Base-by-base conservation (phyloP, 1,140 invertebrate species). In the Glomeris maerens region DNA sequence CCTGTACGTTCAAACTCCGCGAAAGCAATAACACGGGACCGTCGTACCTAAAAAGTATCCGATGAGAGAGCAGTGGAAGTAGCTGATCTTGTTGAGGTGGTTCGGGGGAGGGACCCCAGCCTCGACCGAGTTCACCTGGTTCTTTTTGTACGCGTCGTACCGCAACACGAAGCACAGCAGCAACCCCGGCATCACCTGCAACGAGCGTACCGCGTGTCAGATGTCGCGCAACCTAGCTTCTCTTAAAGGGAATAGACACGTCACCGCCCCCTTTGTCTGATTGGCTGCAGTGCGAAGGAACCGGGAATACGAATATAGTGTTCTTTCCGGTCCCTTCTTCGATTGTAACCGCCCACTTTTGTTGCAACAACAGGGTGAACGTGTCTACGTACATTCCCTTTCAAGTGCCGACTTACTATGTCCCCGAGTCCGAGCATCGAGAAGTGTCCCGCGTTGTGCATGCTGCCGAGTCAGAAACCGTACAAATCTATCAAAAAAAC, bases 51-150 rank as follows among this genome's bases (percentile, higher is more conserved):
- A 74, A 72, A 97, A 96, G 72, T 97, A 97, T 56, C 93, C 93
- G 64, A 97, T 81, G 60, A 97, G 77, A 58, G 92, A 96, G 75
- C 93, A 97, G 74, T 96, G 93, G 77, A 97, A 97, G 74, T 96
- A 95, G 55, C 66, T 70, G 56, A 80, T 75, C 59, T 73, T 76
- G 59, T 70, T 75, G 4, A 80, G 68, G 58, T 79, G 75, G 57
- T 78, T 72, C 5, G 84, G 81, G 2, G 81, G 81, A 39, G 84
- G 84, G 45, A 87, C 77, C 20, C 83, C 83, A 51, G 80, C 75
- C 62, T 87, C 83, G 27, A 74, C 77, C 38, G 73, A 74, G 45
- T 73, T 57, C 2, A 61, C 52, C 61, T 84, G 83, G 29, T 83
- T 80, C 65, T 92, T 93, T 69, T 96, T 96, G 69, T 95, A 94